Conservation (phyloP, 92 coral and sea anemone species). For the Siderastrea radians region DNA sequence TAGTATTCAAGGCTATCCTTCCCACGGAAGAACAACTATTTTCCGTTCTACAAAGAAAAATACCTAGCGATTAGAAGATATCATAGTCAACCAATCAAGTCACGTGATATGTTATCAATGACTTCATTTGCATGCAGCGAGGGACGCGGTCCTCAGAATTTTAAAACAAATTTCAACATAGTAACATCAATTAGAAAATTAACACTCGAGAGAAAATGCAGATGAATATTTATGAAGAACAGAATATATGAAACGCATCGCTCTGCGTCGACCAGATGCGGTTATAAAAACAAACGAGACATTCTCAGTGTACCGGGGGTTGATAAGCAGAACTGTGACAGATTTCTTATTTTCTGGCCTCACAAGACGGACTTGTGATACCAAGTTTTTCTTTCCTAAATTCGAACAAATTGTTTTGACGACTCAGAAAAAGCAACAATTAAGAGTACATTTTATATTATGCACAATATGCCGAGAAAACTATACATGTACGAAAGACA, state of each 20-base stretch:
- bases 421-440: not conserved
- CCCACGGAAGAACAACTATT: constrained; percentile 47
- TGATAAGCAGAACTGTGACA: no score
- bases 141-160: constrained; percentile 3
- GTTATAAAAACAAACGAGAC: constrained; percentile 2
- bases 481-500: not conserved
- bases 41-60: constrained; percentile 30
- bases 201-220: not conserved
- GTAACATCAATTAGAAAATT: constrained; percentile 33
- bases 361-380: not conserved
- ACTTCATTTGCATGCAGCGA: constrained; percentile 38
- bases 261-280: constrained; percentile 7
- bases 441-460: not conserved
- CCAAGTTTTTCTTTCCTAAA: no score
- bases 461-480: not conserved
- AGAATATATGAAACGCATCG: not conserved
- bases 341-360: not conserved
- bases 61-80: constrained; percentile 17
- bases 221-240: constrained; percentile 17
- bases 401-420: no score
- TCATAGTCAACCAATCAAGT: not conserved
- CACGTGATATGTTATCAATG: constrained; percentile 46
- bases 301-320: not conserved
- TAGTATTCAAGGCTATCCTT: constrained; percentile 23
- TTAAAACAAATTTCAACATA: constrained; percentile 2